Percentiles rank a stretch among this genome's conserved stretches.
Evolutionary conservation across 2,797 vertebrate genomes (phyloP).

Genomic region (Onychomys arenicola): DNA sequence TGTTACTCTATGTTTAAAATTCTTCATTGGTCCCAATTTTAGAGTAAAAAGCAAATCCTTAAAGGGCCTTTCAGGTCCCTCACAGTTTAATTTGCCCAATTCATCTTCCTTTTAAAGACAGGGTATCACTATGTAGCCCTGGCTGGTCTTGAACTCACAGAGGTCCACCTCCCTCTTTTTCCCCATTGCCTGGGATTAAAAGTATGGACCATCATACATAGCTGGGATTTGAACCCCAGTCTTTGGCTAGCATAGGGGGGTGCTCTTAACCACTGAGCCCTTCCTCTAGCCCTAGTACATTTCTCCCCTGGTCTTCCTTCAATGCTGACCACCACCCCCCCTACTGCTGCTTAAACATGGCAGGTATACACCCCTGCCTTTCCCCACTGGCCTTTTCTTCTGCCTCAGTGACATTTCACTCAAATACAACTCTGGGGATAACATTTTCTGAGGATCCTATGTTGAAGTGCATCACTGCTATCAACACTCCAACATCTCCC

Average conservation of each 20-base stretch:
- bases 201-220: background rate
- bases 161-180: background rate
- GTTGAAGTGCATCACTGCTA: constrained; percentile 10
- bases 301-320: background rate
- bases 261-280: background rate
- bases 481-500: background rate
- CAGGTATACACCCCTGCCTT: background rate
- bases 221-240: background rate
- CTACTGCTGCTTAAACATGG: background rate
- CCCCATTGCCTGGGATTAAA: too few species aligned
- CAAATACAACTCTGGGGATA: background rate
- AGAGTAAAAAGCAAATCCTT: constrained; percentile 7
- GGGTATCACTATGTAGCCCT: background rate
- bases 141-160: background rate
- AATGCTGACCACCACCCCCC: background rate
- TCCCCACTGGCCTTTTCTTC: background rate
- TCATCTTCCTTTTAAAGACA: background rate
- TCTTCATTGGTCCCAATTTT: background rate
- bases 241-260: background rate
- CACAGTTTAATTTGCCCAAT: background rate
- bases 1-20: background rate
- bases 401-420: background rate
- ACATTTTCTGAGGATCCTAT: background rate
- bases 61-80: background rate
- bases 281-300: background rate